Evolutionary conservation across 2,113 vertebrate genomes (phyloP).

Genomic region (Seriola aureovittata): DNA sequence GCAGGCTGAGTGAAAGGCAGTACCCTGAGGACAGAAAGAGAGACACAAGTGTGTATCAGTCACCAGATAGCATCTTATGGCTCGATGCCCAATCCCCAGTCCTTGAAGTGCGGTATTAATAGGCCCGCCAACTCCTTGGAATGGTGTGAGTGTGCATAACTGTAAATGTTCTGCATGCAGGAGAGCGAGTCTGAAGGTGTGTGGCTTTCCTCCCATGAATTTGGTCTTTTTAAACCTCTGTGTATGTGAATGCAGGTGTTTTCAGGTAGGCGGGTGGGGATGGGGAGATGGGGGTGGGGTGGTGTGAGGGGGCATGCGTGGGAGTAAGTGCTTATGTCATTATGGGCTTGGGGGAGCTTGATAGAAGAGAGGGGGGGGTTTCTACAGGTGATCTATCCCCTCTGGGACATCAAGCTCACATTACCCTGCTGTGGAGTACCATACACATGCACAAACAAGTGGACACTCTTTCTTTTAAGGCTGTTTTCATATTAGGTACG

Average conservation of each 20-base stretch:
- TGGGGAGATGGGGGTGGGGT: background rate
- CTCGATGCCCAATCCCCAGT: conserved; percentile 71
- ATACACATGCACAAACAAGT: background rate
- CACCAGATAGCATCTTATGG: conserved; percentile 81
- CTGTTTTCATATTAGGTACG: no score
- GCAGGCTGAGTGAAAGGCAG: conserved; percentile 70
- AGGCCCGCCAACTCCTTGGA: conserved; percentile 80
- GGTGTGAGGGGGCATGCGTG: background rate
- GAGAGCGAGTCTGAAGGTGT: conserved; percentile 25
- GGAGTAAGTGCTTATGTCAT: background rate
- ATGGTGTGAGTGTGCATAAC: conserved; percentile 77
- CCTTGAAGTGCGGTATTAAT: conserved; percentile 82
- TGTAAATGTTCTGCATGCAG: conserved; percentile 56
- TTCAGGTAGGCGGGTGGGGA: background rate
- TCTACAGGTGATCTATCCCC: conserved; percentile 60
- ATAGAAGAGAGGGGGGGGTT: background rate
- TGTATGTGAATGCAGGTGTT: conserved; percentile 21
- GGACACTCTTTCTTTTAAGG: conserved; percentile 27
- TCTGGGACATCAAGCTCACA: conserved; percentile 41
- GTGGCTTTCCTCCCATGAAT: conserved; percentile 38
- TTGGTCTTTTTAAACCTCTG: conserved; percentile 48
- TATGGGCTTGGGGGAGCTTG: conserved; percentile 9
- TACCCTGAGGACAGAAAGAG: conserved; percentile 74
- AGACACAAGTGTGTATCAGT: conserved; percentile 77
- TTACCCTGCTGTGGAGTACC: conserved; percentile 44